Evolutionary conservation across 2,797 vertebrate species (phyloP).

Genomic region (Oryzias dopingdopingensis): DNA sequence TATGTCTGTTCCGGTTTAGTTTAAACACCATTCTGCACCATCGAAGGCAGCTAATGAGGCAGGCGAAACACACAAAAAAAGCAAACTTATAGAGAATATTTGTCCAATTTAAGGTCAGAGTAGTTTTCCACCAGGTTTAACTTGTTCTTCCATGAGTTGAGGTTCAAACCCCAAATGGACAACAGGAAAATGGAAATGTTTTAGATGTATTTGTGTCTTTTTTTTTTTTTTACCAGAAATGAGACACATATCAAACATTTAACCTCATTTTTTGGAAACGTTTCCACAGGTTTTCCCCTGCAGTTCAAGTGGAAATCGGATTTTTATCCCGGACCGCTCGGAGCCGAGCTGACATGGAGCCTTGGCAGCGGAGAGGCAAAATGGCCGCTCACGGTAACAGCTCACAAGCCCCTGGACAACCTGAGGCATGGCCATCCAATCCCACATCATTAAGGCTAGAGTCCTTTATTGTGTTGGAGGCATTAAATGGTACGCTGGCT

Average conservation of each 20-base stretch:
- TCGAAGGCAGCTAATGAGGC: slow-evolving; percentile 16
- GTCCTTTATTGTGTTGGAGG: slow-evolving; percentile 77
- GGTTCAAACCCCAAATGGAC: too few relatives aligned
- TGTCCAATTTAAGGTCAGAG: too few relatives aligned
- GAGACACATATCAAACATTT: too few relatives aligned
- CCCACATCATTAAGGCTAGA: slow-evolving; percentile 75
- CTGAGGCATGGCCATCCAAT: slow-evolving; percentile 72
- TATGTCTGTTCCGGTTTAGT: slow-evolving; percentile 28
- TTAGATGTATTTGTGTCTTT: too few relatives aligned
- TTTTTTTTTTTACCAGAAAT: too few relatives aligned
- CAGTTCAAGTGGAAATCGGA: slow-evolving; percentile 51
- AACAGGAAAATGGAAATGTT: too few relatives aligned
- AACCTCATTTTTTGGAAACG: too few relatives aligned
- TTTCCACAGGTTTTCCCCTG: background rate
- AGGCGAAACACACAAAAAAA: slow-evolving; percentile 8
- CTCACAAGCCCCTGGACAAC: slow-evolving; percentile 67
- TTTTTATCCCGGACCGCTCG: slow-evolving; percentile 47
- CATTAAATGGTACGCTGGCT: slow-evolving; percentile 72
- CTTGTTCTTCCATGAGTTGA: too few relatives aligned
- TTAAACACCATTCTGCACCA: slow-evolving; percentile 32
- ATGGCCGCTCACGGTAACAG: slow-evolving; percentile 66
- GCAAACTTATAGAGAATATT: background rate
- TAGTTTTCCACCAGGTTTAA: too few relatives aligned
- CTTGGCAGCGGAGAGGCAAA: slow-evolving; percentile 51
- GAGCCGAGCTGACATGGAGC: slow-evolving; percentile 44